Evolutionary conservation across 2,888 invertebrate genomes (phyloP), one percentile per base, ranked within the genome.

Genomic region (Monopis laevigella): DNA sequence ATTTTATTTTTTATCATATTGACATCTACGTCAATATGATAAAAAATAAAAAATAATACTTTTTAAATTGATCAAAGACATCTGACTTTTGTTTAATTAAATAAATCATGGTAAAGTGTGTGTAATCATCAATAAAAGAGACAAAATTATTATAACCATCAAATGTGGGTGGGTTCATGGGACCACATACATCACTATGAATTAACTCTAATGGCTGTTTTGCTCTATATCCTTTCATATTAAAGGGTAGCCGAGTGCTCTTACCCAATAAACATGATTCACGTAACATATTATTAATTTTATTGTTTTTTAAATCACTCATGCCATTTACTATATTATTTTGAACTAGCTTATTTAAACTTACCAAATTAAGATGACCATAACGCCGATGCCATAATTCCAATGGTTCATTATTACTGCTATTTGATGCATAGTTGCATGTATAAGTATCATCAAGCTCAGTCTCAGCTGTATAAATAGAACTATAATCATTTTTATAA

Each of bases 121-220:
- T 45, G 26, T 18, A 50, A 30, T 49, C 49, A 28, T 51, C 49
- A 17, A 48, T 48, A 32, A 49, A 49, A 11, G 46, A 45, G 7
- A 47, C 42, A 41, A 46, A 43, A 30, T 47, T 48, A 17, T 42
- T 44, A 16, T 40, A 36, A 7, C 43, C 43, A 12, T 50, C 43
- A 16, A 42, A 30, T 7, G 45, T 39, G 16, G 10, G 26, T 35
- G 43, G 47, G 28, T 30, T 39, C 12, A 42, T 43, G 16, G 46
- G 42, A 2, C 43, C 46, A 44, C 46, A 46, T 2, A 46, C 40
- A 32, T 46, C 42, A 16, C 14, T 34, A n/a, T 34, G 34, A 5
- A 34, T 16, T n/a, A 34, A 16, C 14, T 34, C 34, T 34, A 34
- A 16, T 14, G 17, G 14, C n/a, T 34, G 5, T 6, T 5, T 34